These are phyloP conservation scores for Noctua janthina DNA, from an alignment of 2,888 invertebrate genomes.

Conservation along the genomic window DNA sequence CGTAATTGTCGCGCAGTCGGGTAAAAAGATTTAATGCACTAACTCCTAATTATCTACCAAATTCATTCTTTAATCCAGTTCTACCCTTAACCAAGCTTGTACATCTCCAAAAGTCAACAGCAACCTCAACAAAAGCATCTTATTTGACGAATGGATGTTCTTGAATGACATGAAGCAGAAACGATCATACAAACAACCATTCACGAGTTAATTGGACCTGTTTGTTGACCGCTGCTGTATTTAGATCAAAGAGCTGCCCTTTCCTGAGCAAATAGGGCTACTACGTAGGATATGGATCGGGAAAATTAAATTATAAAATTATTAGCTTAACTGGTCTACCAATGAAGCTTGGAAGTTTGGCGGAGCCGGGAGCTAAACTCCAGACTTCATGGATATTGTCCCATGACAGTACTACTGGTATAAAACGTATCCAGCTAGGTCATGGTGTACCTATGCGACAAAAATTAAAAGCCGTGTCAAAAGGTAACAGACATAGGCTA, in stretches of 20 bases:
- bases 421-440: too few species aligned
- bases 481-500: too few species aligned
- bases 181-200: conserved; percentile 18
- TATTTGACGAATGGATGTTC: neutral
- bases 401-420: neutral
- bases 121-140: too few species aligned
- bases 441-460: too few species aligned
- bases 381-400: neutral
- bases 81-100: too few species aligned
- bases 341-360: neutral
- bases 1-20: too few species aligned
- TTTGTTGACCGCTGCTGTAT: conserved; percentile 32
- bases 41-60: too few species aligned
- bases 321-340: too few species aligned
- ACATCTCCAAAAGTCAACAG: too few species aligned
- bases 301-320: neutral
- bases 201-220: conserved; percentile 20
- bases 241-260: conserved; percentile 35
- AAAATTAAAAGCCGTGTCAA: too few species aligned
- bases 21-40: too few species aligned
- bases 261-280: conserved; percentile 11
- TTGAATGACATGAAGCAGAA: neutral
- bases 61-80: too few species aligned
- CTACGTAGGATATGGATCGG: neutral
- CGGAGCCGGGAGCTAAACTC: neutral